Evolutionary conservation across 37 sponge, comb jelly and placozoan genomes (phyloP).

Genomic region (Petrosia ficiformis): DNA sequence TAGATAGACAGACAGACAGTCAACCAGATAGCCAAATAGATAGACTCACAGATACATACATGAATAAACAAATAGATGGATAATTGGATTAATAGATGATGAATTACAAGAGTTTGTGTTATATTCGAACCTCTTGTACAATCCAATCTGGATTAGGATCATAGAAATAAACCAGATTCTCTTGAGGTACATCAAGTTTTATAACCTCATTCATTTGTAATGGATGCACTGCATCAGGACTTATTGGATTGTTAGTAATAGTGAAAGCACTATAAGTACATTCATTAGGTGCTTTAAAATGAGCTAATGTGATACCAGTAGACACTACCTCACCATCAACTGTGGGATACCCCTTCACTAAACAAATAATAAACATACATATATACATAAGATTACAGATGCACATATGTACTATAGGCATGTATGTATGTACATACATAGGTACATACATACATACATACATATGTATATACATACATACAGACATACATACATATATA

Average conservation of each 20-base stretch:
- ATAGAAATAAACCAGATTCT: conserved; percentile 56
- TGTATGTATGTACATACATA: too few species aligned
- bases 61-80: too few species aligned
- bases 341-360: conserved; percentile 86
- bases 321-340: conserved; percentile 55
- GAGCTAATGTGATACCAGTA: conserved; percentile 55
- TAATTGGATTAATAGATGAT: too few species aligned
- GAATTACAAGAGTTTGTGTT: too few species aligned
- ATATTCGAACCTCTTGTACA: conserved; percentile 66
- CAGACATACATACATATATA: too few species aligned
- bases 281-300: conserved; percentile 24
- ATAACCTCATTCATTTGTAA: conserved; percentile 35
- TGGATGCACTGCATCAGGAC: conserved; percentile 87
- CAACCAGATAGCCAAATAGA: too few species aligned
- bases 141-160: conserved; percentile 81
- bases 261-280: conserved; percentile 56
- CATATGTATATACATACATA: background rate
- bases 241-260: conserved; percentile 72
- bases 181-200: conserved; percentile 35
- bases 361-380: background rate
- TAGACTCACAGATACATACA: too few species aligned
- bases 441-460: background rate
- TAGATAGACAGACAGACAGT: too few species aligned
- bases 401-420: too few species aligned
- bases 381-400: too few species aligned